Percentiles rank a stretch among this genome's conserved stretches.
These are phyloP conservation scores for Pachyseris speciosa DNA, from an alignment of 64 coral and sea anemone species.

Conservation along the genomic window DNA sequence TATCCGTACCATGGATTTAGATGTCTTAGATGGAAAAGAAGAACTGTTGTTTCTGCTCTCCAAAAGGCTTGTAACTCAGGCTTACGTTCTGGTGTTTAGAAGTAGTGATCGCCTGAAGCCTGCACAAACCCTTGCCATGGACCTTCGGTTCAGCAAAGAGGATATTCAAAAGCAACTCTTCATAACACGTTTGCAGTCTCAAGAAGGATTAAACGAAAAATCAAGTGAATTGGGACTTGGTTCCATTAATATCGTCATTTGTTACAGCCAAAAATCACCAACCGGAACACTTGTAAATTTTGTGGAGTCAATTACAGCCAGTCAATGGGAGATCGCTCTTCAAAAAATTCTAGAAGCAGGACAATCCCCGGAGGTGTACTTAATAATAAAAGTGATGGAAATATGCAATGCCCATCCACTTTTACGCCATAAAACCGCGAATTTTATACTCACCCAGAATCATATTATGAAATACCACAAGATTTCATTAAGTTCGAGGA, in stretches of 20 bases:
- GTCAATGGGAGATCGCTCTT: not conserved
- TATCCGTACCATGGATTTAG: conserved; percentile 1
- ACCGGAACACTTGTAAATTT: not conserved
- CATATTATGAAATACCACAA: conserved; percentile 40
- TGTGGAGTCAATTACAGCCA: not conserved
- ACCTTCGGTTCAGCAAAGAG: not conserved
- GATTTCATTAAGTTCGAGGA: conserved; percentile 19
- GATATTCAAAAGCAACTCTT: not conserved
- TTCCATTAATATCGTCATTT: not conserved
- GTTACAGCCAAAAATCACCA: conserved; percentile 1
- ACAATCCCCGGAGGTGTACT: not conserved
- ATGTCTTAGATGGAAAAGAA: not conserved
- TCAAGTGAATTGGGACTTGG: not conserved
- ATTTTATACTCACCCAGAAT: conserved; percentile 45
- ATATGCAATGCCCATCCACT: not conserved
- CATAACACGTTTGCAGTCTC: not conserved
- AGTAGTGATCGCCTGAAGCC: not conserved
- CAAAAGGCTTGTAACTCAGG: conserved; percentile 6
- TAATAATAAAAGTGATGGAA: conserved; percentile 2
- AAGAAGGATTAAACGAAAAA: not conserved
- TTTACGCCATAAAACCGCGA: not conserved
- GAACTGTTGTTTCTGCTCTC: not conserved
- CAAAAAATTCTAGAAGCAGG: not conserved
- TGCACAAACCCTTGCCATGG: not conserved
- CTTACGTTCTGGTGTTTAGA: not conserved